Base-by-base conservation (phyloP, 2,113 vertebrate genomes). In the Cyphomyrus discorhynchus region DNA sequence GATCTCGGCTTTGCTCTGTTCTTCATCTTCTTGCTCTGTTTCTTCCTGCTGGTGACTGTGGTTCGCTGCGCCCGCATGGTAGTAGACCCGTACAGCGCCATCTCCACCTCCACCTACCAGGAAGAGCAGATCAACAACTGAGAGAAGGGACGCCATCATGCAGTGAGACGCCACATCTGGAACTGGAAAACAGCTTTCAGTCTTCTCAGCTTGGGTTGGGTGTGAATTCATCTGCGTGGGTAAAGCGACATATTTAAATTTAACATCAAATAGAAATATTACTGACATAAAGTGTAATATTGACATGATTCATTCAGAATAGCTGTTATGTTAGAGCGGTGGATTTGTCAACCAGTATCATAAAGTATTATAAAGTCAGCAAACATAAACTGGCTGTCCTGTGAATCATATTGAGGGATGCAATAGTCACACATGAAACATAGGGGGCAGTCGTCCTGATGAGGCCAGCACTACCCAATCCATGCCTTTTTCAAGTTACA, bases 1-100 rank as follows among this genome's bases (percentile, higher is more conserved):
- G 96, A 97, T 89, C 93, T 96, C 5, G 96, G 96, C 2, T 96
- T 96, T 86, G 95, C 95, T 15, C 88, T 96, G n/a, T 96, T 96
- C 90, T 97, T 96, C 92, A 93, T 97, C 80, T 92, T 92, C 62
- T 91, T 96, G n/a, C 96, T 97, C 53, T 96, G 96, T 85, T 91
- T 96, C 82, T 96, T 97, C 90, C 91, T 97, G 90, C 35, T 96
- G 90, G 92, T 92, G 90, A 95, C 95, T 15, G 93, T 97, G 3
- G 90, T 96, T 35, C 95, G 96, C 90, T 97, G 96, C 19, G 94
- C 92, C 90, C 94, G 95, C 90, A 95, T 96, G 92, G 96, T 97
- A 15, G 90, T 96, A 47, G 95, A 97, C 90, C 96, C 96, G 2
- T 97, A 96, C 94, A 96, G 95, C 0, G 91, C 93, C 1, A 89